Percentiles rank a stretch among this genome's conserved stretches.
phyloP scores from a whole-genome alignment of 92 coral and sea anemone species.

The Porites lobata region DNA sequence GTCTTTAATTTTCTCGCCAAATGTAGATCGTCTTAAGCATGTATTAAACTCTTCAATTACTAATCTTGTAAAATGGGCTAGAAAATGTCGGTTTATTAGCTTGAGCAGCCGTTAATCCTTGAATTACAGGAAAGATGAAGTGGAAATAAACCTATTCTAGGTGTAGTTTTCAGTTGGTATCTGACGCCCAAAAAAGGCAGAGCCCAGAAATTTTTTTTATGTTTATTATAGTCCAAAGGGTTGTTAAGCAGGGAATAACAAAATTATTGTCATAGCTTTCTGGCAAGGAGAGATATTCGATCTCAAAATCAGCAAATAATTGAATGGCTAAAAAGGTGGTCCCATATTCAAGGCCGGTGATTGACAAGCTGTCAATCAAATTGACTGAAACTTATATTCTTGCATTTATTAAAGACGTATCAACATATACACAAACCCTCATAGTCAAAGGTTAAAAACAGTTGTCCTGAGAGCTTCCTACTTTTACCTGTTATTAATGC shows the following conservation, averaged over 20 bases:
- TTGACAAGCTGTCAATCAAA: neutral
- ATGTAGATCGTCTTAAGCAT: neutral
- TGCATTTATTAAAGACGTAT: no score
- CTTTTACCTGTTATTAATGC: no score
- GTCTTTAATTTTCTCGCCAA: neutral
- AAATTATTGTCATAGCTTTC: neutral
- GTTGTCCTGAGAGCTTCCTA: no score
- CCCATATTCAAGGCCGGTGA: neutral
- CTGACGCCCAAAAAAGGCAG: neutral
- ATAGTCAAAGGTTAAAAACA: no score
- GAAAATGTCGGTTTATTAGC: neutral
- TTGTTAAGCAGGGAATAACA: neutral
- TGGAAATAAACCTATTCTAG: neutral
- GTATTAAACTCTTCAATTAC: neutral
- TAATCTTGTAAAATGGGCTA: neutral
- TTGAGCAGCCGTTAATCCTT: no score
- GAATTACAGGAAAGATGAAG: no score
- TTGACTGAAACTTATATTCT: neutral
- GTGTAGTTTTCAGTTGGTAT: neutral
- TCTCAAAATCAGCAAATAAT: neutral
- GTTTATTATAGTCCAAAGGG: slow-evolving; percentile 2
- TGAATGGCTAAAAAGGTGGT: slow-evolving; percentile 2
- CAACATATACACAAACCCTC: no score
- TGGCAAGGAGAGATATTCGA: slow-evolving; percentile 19
- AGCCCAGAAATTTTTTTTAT: neutral